These are phyloP conservation scores for Tonatia bakeri DNA, from an alignment of 2,113 vertebrate genomes.

Conservation along the genomic window DNA sequence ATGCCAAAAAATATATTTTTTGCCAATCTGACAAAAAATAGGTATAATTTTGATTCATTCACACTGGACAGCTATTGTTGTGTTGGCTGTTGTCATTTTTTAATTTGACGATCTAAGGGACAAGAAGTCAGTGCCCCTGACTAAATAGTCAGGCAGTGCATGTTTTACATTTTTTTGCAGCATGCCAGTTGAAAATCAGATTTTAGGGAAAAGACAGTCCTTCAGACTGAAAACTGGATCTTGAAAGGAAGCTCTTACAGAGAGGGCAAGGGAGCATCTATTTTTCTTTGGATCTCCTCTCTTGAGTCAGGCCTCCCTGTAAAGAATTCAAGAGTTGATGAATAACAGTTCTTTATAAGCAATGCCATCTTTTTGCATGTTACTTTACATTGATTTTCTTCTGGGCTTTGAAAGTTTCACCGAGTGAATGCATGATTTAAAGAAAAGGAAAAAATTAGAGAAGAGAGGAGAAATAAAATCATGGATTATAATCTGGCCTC, in stretches of 20 bases:
- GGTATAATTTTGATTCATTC: background rate
- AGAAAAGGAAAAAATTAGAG: background rate
- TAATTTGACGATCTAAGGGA: background rate
- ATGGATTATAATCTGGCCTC: background rate
- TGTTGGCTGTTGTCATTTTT: background rate
- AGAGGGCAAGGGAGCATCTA: background rate
- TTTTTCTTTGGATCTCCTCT: background rate
- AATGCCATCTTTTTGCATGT: background rate
- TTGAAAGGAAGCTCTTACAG: background rate
- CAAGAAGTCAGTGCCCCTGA: background rate
- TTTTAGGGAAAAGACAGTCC: background rate
- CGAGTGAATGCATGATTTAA: slow-evolving; percentile 12
- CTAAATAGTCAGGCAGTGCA: background rate
- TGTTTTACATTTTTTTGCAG: background rate
- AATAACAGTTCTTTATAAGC: background rate
- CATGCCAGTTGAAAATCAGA: background rate
- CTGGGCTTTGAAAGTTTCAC: background rate
- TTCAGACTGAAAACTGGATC: background rate
- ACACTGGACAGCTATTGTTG: background rate
- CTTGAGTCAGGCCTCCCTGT: background rate
- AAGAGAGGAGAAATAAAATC: background rate
- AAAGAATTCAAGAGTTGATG: background rate
- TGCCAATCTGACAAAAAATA: background rate
- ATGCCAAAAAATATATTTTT: background rate
- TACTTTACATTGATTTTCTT: background rate